Percentiles rank a stretch among this genome's conserved stretches.
Conservation (phyloP, 2,888 invertebrate genomes). For the Drosophila melanosoma region DNA sequence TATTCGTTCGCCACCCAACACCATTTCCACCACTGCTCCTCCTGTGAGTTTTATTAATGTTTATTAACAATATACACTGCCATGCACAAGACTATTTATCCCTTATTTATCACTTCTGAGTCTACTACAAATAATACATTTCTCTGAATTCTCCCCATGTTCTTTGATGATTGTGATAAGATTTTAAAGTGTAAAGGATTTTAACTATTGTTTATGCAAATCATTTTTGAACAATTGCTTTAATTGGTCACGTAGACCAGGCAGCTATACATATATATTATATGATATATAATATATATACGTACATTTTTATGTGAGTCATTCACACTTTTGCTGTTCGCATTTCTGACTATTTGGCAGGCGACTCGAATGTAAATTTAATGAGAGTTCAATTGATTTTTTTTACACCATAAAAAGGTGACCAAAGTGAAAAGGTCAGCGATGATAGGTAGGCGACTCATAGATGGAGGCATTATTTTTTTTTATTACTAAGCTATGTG, state of each 20-base stretch:
- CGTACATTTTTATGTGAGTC: conserved; percentile 22
- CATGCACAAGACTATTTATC: not conserved
- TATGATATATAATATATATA: not conserved
- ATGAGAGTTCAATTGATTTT: conserved; percentile 25
- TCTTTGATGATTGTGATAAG: conserved; percentile 48
- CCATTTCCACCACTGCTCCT: not conserved
- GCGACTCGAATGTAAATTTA: conserved; percentile 14
- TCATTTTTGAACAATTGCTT: conserved; percentile 25
- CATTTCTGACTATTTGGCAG: conserved; percentile 4
- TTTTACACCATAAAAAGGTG: not conserved
- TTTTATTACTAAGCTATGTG: not conserved
- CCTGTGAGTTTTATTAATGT: not conserved
- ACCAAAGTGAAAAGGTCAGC: not conserved
- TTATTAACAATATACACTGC: not conserved
- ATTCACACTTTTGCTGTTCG: conserved; percentile 3
- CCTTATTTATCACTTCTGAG: no score
- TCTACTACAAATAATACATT: conserved; percentile 35
- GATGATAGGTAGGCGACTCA: not conserved
- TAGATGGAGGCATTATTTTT: not conserved
- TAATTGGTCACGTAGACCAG: conserved; percentile 62
- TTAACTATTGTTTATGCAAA: conserved; percentile 30
- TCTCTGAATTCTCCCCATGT: conserved; percentile 13
- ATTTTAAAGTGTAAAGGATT: conserved; percentile 29
- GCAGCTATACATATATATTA: not conserved
- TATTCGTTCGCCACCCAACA: conserved; percentile 12